Evolutionary conservation across 2,888 invertebrate species (phyloP).

Genomic region (Gasteruption jaculator): DNA sequence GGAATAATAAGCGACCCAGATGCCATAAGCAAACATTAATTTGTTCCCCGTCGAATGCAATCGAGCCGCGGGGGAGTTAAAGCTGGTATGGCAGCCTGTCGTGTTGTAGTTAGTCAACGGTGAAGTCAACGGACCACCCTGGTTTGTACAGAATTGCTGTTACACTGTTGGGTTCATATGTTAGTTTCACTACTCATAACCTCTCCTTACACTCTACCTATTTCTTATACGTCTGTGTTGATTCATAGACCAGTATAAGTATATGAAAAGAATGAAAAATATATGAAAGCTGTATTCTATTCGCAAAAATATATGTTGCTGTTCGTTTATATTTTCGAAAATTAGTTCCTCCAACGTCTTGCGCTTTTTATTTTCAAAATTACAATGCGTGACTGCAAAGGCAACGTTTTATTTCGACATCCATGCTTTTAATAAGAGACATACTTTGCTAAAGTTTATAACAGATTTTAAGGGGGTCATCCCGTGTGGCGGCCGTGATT

Average conservation of each 20-base stretch:
- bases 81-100: constrained; percentile 40
- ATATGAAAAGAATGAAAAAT: too few species aligned
- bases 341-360: too few species aligned
- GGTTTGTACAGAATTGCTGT: constrained; percentile 24
- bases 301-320: too few species aligned
- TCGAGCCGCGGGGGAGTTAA: constrained; percentile 35
- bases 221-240: constrained; percentile 25
- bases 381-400: too few species aligned
- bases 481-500: too few species aligned
- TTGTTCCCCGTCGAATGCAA: constrained; percentile 36
- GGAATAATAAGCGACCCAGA: constrained; percentile 32
- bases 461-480: too few species aligned
- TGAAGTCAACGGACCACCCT: constrained; percentile 39
- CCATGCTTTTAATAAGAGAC: too few species aligned
- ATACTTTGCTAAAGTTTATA: too few species aligned
- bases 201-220: constrained; percentile 19
- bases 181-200: constrained; percentile 8
- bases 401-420: too few species aligned
- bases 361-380: too few species aligned
- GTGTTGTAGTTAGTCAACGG: constrained; percentile 41
- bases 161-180: not conserved
- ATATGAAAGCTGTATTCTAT: too few species aligned
- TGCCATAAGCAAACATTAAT: constrained; percentile 33
- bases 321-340: too few species aligned
- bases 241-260: constrained; percentile 33